phyloP scores from a whole-genome alignment of 1,140 invertebrate species.

The Tenebrio molitor region DNA sequence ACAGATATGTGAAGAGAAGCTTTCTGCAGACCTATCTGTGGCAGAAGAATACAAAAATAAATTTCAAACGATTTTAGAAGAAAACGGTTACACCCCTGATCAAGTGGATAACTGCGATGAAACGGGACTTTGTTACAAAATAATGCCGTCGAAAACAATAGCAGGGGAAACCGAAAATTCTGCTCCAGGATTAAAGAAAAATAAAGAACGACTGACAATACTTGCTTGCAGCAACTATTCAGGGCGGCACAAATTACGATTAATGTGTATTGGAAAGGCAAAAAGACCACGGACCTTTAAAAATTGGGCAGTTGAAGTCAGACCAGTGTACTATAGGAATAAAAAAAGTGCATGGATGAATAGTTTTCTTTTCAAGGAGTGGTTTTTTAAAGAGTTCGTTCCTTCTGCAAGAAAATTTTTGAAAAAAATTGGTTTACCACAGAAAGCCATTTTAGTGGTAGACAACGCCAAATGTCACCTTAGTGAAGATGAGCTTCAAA shows the following conservation, averaged over 20 bases:
- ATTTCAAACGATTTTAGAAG: slow-evolving; percentile 34
- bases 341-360: slow-evolving; percentile 36
- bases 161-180: slow-evolving; percentile 60
- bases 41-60: neutral
- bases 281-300: slow-evolving; percentile 42
- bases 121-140: slow-evolving; percentile 64
- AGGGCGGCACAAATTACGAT: slow-evolving; percentile 62
- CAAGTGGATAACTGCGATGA: slow-evolving; percentile 67
- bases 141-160: slow-evolving; percentile 61
- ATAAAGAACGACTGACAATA: slow-evolving; percentile 63
- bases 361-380: slow-evolving; percentile 44
- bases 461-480: slow-evolving; percentile 62
- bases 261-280: slow-evolving; percentile 54
- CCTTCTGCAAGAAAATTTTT: slow-evolving; percentile 33
- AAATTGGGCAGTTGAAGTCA: slow-evolving; percentile 16
- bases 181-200: slow-evolving; percentile 62
- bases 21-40: slow-evolving; percentile 36
- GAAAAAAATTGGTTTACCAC: slow-evolving; percentile 41
- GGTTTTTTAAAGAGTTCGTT: slow-evolving; percentile 42
- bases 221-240: slow-evolving; percentile 65
- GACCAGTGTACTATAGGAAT: slow-evolving; percentile 16
- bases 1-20: slow-evolving; percentile 53
- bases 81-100: neutral
- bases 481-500: slow-evolving; percentile 46
- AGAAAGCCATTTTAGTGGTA: slow-evolving; percentile 56